Evolutionary conservation across 2,113 vertebrate genomes (phyloP), one percentile per base, ranked within the genome.

Genomic region (Heterotilapia buettikoferi): DNA sequence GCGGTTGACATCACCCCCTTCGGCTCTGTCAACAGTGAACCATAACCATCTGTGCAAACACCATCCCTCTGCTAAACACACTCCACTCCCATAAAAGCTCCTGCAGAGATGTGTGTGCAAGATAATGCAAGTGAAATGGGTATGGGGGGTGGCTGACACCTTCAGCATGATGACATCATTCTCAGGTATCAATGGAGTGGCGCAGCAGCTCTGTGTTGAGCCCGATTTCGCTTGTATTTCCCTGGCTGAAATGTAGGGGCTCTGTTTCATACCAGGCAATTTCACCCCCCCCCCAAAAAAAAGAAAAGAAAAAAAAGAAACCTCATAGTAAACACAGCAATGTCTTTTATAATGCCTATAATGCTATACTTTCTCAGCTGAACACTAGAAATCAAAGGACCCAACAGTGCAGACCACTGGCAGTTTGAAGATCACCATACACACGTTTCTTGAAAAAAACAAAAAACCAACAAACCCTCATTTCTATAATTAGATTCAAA

Each of bases 111-210:
- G 79, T 33, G 79, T 50, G 57, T 33, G 59, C 26, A 5, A 87
- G 82, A 88, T 85, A 86, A 87, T 81, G 66, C 80, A 76, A 85
- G 57, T 80, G 84, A 80, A 82, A 40, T 85, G 73, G 57, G 29
- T 59, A 50, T 26, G 76, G 57, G 56, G 82, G 45, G 33, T 79
- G 54, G 90, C 85, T 90, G 93, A 94, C 92, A 95, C 91, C 90
- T 93, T 87, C 92, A 88, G 89, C 88, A 95, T 89, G 90, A 95
- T 96, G 95, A 96, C 95, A 96, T 96, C 96, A 96, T 95, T 80
- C 86, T 88, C 93, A 95, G 93, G 95, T 95, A 95, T 93, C 91
- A 94, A 93, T 88, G 80, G 92, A 96, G 92, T 96, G 93, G 95
- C 94, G 95, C 96, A 96, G 95, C 92, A 95, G 91, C 90, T 91